These are phyloP conservation scores for Gymnogyps californianus DNA, from an alignment of 2,113 vertebrate genomes.

Conservation along the genomic window DNA sequence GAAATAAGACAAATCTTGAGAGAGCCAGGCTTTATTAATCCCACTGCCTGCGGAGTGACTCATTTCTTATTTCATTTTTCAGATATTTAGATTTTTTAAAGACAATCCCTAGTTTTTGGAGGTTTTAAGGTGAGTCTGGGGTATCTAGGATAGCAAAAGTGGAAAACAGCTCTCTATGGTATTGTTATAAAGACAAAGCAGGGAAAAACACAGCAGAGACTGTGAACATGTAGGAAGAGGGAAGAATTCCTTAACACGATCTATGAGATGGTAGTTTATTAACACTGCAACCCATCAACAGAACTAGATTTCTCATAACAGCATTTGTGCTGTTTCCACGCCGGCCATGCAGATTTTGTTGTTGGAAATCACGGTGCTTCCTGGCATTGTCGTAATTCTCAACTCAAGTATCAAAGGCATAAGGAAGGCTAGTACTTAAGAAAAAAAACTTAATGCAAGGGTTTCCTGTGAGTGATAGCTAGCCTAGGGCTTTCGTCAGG, in stretches of 20 bases:
- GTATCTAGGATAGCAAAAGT: not conserved
- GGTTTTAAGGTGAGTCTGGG: not conserved
- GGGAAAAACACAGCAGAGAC: not conserved
- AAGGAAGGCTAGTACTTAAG: not conserved
- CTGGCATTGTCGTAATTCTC: not conserved
- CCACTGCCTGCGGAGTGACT: not conserved
- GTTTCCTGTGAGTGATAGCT: not conserved
- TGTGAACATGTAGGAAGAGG: not conserved
- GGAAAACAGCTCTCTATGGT: not conserved
- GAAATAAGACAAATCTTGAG: not conserved
- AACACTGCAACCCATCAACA: not conserved
- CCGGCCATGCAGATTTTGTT: not conserved
- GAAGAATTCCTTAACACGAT: not conserved
- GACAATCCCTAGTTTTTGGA: not conserved
- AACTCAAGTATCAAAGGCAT: not conserved
- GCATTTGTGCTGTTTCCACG: not conserved
- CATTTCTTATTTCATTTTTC: not conserved
- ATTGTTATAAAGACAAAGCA: not conserved
- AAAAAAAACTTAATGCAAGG: not conserved
- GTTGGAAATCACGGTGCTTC: not conserved
- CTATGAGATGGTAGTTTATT: not conserved
- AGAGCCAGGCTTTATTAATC: not conserved
- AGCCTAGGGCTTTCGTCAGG: not conserved
- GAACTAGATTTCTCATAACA: not conserved
- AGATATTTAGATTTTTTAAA: not conserved